These are phyloP conservation scores for Fopius arisanus DNA, from an alignment of 1,140 invertebrate species.

Conservation along the genomic window DNA sequence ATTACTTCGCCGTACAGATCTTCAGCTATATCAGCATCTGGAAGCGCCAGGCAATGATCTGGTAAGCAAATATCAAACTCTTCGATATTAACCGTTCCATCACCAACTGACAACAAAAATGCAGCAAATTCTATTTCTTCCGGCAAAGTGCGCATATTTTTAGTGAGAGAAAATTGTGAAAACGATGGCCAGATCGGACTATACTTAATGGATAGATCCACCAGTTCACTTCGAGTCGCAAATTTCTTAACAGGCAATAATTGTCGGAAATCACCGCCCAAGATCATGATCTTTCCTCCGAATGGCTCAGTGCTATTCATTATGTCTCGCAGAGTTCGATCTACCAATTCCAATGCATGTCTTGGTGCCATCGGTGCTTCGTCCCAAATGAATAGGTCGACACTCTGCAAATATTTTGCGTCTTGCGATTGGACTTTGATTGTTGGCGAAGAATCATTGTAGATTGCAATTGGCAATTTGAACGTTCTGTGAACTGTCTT, in stretches of 20 bases:
- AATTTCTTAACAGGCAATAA: constrained; percentile 35
- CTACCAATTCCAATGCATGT: constrained; percentile 34
- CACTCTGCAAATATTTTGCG: constrained; percentile 23
- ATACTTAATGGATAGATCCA: constrained; percentile 32
- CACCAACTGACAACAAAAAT: constrained; percentile 28
- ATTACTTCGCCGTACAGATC: constrained; percentile 18
- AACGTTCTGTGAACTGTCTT: too few species aligned
- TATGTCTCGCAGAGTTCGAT: constrained; percentile 34
- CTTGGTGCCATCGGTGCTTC: constrained; percentile 39
- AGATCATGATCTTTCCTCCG: constrained; percentile 44
- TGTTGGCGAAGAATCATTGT: constrained; percentile 29
- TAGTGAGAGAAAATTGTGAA: constrained; percentile 27
- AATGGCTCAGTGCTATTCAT: constrained; percentile 33
- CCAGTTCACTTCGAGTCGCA: constrained; percentile 36
- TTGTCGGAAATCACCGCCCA: constrained; percentile 44
- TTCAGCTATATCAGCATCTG: constrained; percentile 3
- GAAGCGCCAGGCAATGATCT: not conserved
- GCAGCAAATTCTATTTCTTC: constrained; percentile 32
- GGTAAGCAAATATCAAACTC: constrained; percentile 26
- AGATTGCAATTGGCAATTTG: constrained; percentile 33
- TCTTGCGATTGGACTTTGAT: constrained; percentile 44
- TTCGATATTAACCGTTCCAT: constrained; percentile 18
- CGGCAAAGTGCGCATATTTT: constrained; percentile 27
- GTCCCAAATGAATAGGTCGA: constrained; percentile 37
- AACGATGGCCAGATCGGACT: constrained; percentile 30